phyloP scores from a whole-genome alignment of 2,888 invertebrate genomes.

The Platerodrilus igneus region DNA sequence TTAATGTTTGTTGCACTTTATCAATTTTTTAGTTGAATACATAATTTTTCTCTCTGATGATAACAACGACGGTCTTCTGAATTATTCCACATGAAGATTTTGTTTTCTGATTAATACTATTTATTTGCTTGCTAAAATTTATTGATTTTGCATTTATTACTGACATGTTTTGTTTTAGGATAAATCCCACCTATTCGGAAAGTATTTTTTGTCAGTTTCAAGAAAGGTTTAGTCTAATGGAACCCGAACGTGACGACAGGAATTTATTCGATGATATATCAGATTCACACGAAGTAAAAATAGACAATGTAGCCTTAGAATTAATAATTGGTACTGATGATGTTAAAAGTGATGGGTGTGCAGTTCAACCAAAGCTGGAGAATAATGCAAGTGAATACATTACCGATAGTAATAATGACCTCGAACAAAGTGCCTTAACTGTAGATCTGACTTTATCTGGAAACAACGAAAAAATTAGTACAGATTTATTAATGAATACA shows the following conservation, averaged over 20 bases:
- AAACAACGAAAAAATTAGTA: too few relatives aligned
- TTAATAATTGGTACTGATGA: constrained; percentile 16
- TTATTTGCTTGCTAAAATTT: background rate
- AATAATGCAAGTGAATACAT: too few relatives aligned
- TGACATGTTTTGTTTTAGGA: constrained; percentile 12
- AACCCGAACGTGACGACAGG: constrained; percentile 6
- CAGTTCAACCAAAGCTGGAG: constrained; percentile 6
- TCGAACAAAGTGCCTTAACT: too few relatives aligned
- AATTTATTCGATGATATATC: constrained; percentile 9
- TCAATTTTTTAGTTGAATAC: too few relatives aligned
- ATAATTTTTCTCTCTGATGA: constrained; percentile 19
- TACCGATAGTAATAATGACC: too few relatives aligned
- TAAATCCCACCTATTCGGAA: constrained; percentile 16
- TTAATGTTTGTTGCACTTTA: too few relatives aligned
- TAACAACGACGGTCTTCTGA: constrained; percentile 27
- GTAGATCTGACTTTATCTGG: too few relatives aligned
- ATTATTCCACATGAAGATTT: constrained; percentile 16
- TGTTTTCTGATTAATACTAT: constrained; percentile 1
- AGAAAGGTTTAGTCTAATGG: too few relatives aligned
- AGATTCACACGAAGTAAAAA: constrained; percentile 8
- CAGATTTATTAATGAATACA: too few relatives aligned
- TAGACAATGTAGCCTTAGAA: constrained; percentile 9
- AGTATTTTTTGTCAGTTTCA: constrained; percentile 12
- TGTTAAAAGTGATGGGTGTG: too few relatives aligned
- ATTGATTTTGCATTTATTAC: constrained; percentile 1